Percentiles rank a stretch among this genome's conserved stretches.
phyloP scores from a whole-genome alignment of 2,797 vertebrate species.

The Channallabes apus region DNA sequence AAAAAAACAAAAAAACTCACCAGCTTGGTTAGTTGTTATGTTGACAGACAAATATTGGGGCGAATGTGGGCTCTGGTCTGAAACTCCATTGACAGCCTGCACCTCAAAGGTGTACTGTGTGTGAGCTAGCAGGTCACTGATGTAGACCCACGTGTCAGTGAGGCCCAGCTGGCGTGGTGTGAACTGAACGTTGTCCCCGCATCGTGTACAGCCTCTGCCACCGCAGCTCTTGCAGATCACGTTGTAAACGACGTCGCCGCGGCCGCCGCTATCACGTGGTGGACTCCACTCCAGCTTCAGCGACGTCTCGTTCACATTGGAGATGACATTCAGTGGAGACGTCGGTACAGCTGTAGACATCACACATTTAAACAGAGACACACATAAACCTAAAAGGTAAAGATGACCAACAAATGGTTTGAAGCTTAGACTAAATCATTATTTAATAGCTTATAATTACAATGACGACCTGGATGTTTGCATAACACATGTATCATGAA shows the following conservation, averaged over 20 bases:
- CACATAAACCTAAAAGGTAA: background rate
- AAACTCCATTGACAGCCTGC: constrained; percentile 95
- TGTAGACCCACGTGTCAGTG: constrained; percentile 86
- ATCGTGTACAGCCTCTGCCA: constrained; percentile 89
- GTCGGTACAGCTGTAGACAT: constrained; percentile 85
- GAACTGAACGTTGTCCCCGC: constrained; percentile 95
- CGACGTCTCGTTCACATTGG: constrained; percentile 94
- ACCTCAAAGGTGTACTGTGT: constrained; percentile 98
- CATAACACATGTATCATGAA: background rate
- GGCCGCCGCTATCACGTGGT: constrained; percentile 85
- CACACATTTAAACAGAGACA: constrained; percentile 13
- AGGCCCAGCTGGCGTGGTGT: constrained; percentile 91
- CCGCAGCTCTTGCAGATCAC: constrained; percentile 98
- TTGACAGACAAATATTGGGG: constrained; percentile 92
- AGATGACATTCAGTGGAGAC: constrained; percentile 87
- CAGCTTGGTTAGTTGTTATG: constrained; percentile 98
- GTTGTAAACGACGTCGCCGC: constrained; percentile 93
- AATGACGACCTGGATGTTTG: background rate
- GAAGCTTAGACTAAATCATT: background rate
- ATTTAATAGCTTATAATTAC: background rate
- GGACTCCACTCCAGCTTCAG: constrained; percentile 93
- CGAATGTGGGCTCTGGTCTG: constrained; percentile 94
- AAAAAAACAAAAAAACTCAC: constrained; percentile 69
- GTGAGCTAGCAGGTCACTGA: constrained; percentile 94
- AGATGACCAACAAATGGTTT: background rate